Evolutionary conservation across 2,797 vertebrate genomes (phyloP).

Genomic region (Zalophus californianus): DNA sequence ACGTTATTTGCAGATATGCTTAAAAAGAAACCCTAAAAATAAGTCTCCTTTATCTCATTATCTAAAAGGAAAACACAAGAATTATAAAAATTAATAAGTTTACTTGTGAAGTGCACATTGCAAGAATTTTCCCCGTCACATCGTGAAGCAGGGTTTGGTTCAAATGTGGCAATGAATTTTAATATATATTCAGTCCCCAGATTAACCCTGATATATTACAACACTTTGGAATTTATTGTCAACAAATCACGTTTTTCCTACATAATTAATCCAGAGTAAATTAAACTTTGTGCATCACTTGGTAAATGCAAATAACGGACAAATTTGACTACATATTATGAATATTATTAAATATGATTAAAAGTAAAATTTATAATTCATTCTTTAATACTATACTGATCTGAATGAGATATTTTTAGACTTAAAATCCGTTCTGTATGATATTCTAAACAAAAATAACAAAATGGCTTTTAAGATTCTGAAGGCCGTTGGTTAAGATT

Average conservation of each 20-base stretch:
- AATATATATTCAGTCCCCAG: background rate
- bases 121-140: background rate
- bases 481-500: background rate
- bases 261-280: conserved; percentile 72
- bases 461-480: background rate
- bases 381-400: background rate
- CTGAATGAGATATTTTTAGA: background rate
- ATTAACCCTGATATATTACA: background rate
- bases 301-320: conserved; percentile 60
- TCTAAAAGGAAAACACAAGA: conserved; percentile 48
- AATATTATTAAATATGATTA: conserved; percentile 61
- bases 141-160: background rate
- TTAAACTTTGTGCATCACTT: conserved; percentile 64
- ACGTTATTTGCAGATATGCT: conserved; percentile 42
- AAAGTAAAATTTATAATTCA: conserved; percentile 12
- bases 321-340: conserved; percentile 32
- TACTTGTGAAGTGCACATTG: background rate
- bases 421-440: conserved; percentile 3
- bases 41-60: conserved; percentile 34
- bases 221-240: conserved; percentile 52
- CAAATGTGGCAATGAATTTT: background rate
- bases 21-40: background rate
- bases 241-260: conserved; percentile 62
- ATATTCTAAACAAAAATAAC: conserved; percentile 3
- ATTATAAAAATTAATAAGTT: conserved; percentile 67